Evolutionary conservation across 2,797 vertebrate species (phyloP).

Genomic region (Leptodactylus fallax): DNA sequence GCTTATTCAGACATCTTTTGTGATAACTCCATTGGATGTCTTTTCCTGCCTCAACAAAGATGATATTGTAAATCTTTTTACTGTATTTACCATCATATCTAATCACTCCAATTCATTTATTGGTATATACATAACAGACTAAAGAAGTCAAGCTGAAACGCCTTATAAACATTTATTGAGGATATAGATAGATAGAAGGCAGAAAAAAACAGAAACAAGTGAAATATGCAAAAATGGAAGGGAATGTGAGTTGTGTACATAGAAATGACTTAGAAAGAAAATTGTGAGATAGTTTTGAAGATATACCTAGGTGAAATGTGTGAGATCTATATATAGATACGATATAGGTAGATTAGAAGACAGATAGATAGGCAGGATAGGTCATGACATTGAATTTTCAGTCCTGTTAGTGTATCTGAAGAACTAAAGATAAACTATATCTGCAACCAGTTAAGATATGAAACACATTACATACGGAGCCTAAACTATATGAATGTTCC

Average conservation of each 20-base stretch:
- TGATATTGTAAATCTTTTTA: not conserved
- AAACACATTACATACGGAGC: not conserved
- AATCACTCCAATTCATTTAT: not conserved
- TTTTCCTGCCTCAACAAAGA: not conserved
- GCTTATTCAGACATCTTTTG: not conserved
- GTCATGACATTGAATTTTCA: not conserved
- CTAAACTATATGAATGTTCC: not conserved
- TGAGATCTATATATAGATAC: not conserved
- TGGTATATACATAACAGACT: not conserved
- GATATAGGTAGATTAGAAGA: not conserved
- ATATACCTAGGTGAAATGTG: not conserved
- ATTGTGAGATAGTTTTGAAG: no score
- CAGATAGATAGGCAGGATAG: not conserved
- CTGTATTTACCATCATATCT: not conserved
- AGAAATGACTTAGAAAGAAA: not conserved
- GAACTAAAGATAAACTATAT: not conserved
- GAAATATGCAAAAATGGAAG: not conserved
- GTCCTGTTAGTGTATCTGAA: no score
- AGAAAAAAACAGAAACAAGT: not conserved
- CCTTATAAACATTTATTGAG: not conserved
- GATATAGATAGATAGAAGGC: not conserved
- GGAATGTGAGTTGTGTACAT: not conserved
- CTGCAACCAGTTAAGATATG: not conserved
- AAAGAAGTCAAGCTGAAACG: not conserved
- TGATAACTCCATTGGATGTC: not conserved